These are phyloP conservation scores for Empidonax alnorum DNA, from an alignment of 2,113 vertebrate genomes.

Conservation along the genomic window DNA sequence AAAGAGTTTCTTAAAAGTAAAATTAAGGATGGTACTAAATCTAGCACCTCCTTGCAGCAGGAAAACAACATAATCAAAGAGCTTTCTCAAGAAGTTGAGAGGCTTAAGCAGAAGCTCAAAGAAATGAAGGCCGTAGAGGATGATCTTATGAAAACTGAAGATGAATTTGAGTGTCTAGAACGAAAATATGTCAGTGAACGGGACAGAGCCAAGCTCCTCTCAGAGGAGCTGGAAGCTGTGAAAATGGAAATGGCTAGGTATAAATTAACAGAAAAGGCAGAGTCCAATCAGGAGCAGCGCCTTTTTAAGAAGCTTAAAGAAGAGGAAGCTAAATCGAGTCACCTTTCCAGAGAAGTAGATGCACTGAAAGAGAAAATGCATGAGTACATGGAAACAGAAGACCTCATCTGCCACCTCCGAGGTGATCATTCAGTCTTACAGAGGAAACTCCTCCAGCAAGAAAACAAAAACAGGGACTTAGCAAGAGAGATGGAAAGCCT, in stretches of 20 bases:
- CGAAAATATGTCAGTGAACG: slow-evolving; percentile 84
- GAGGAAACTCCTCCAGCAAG: slow-evolving; percentile 92
- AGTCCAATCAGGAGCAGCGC: slow-evolving; percentile 88
- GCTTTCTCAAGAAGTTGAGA: slow-evolving; percentile 93
- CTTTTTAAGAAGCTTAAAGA: slow-evolving; percentile 92
- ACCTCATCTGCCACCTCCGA: slow-evolving; percentile 87
- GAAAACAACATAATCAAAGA: slow-evolving; percentile 97
- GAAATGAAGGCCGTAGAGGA: slow-evolving; percentile 93
- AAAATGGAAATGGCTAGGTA: slow-evolving; percentile 89
- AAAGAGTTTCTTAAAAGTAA: slow-evolving; percentile 90
- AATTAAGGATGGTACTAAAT: slow-evolving; percentile 84
- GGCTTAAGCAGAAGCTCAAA: slow-evolving; percentile 88
- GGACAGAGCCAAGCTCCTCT: slow-evolving; percentile 85
- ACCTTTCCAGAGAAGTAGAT: slow-evolving; percentile 90
- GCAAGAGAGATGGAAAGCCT: slow-evolving; percentile 93
- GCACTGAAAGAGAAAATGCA: slow-evolving; percentile 96
- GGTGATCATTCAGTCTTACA: slow-evolving; percentile 89
- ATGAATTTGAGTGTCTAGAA: slow-evolving; percentile 90
- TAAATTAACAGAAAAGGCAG: slow-evolving; percentile 91
- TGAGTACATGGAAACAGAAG: slow-evolving; percentile 91
- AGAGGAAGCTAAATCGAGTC: slow-evolving; percentile 91
- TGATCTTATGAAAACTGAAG: slow-evolving; percentile 91
- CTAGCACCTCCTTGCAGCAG: slow-evolving; percentile 83
- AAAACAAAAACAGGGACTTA: slow-evolving; percentile 92
- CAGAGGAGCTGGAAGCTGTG: slow-evolving; percentile 88